These are phyloP conservation scores for Thysanoteuthis rhombus DNA, from an alignment of 2,888 invertebrate species.

Conservation along the genomic window DNA sequence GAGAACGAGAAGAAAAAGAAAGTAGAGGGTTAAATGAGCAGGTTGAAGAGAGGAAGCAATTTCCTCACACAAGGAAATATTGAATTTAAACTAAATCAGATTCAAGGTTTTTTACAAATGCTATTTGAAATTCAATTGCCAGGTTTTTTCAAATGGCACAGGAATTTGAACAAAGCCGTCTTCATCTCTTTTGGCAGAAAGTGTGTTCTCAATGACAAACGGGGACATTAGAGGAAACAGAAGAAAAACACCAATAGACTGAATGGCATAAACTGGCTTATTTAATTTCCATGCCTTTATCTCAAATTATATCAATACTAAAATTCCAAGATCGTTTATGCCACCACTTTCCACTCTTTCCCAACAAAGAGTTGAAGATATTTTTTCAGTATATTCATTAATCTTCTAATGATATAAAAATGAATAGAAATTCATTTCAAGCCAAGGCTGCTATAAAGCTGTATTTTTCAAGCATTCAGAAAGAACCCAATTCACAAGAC, in stretches of 20 bases:
- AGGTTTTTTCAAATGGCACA: neutral
- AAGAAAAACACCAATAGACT: neutral
- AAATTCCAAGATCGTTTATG: neutral
- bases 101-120: neutral
- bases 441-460: neutral
- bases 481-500: neutral
- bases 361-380: neutral
- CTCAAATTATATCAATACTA: neutral
- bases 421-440: neutral
- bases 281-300: neutral
- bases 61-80: neutral
- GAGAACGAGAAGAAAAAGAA: no score
- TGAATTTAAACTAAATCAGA: neutral
- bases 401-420: neutral
- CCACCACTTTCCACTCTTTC: neutral
- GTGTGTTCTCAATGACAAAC: neutral
- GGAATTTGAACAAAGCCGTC: neutral
- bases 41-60: neutral
- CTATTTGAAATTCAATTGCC: neutral
- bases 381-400: neutral
- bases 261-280: neutral
- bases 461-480: neutral
- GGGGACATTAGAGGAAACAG: neutral
- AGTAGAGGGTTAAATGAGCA: no score
- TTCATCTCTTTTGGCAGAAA: neutral